A percentile compares a stretch with the other conserved stretches of the same genome.
Evolutionary conservation across 2,888 invertebrate species (phyloP).

Genomic region (Pseudococcus jackbeardsleyi): DNA sequence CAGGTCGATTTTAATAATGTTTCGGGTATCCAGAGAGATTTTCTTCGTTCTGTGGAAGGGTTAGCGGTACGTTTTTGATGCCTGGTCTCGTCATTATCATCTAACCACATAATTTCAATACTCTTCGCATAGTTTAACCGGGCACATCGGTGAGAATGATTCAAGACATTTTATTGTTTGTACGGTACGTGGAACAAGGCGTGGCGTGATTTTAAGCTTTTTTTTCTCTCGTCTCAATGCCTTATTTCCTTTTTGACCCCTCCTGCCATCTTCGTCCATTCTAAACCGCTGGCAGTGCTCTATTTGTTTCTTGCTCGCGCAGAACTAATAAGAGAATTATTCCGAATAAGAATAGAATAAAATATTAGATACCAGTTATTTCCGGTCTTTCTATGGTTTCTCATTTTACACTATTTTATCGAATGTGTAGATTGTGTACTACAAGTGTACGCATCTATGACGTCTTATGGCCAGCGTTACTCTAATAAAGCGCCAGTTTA

Average conservation of each 20-base stretch:
- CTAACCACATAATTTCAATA: slow-evolving; percentile 14
- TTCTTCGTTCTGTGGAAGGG: not conserved
- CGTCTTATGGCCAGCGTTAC: not conserved
- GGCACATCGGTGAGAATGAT: not conserved
- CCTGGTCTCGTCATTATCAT: not conserved
- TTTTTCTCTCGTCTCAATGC: not conserved
- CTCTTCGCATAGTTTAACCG: not conserved
- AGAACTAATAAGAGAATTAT: slow-evolving; percentile 56
- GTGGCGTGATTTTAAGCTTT: not conserved
- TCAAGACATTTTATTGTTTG: not conserved
- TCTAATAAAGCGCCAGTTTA: slow-evolving; percentile 17
- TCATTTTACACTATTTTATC: slow-evolving; percentile 5
- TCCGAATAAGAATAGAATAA: slow-evolving; percentile 50
- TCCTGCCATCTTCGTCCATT: not conserved
- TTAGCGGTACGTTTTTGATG: not conserved
- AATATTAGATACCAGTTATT: slow-evolving; percentile 53
- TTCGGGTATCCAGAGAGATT: not conserved
- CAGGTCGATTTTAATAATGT: not conserved
- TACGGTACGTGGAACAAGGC: not conserved
- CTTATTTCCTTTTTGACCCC: not conserved
- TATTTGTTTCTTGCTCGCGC: slow-evolving; percentile 51
- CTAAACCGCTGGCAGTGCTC: not conserved
- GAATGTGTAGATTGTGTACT: not conserved
- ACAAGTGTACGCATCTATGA: not conserved
- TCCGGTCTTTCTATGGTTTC: slow-evolving; percentile 48